Percentiles rank a stretch among this genome's conserved stretches.
Conservation (phyloP, 2,888 invertebrate genomes). For the Melikaiella ostensackeni region DNA sequence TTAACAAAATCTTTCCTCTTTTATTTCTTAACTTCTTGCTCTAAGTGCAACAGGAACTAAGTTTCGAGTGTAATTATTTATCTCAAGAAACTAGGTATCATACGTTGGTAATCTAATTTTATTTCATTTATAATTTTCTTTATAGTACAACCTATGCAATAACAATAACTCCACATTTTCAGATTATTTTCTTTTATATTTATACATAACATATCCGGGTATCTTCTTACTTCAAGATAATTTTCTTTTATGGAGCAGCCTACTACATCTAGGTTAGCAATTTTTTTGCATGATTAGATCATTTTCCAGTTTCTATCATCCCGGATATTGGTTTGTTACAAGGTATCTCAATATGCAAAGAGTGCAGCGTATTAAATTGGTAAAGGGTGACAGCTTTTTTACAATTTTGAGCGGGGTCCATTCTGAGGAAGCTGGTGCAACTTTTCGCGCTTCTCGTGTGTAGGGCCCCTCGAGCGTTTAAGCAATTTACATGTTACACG, state of each 20-base stretch:
- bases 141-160: not conserved
- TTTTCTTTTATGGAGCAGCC: not conserved
- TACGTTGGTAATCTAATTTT: no score
- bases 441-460: conserved; percentile 29
- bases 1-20: not conserved
- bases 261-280: not conserved
- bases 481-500: conserved; percentile 40
- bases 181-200: not conserved
- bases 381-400: not conserved
- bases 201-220: not conserved
- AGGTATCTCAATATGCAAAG: not conserved
- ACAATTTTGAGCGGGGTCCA: not conserved
- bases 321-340: not conserved
- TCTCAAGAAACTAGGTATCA: no score
- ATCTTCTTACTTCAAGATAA: not conserved
- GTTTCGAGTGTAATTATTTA: not conserved
- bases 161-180: not conserved
- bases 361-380: not conserved
- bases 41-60: not conserved
- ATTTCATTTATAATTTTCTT: not conserved
- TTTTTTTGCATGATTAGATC: not conserved
- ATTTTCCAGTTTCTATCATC: not conserved
- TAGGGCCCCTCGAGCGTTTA: conserved; percentile 28
- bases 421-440: conserved; percentile 20
- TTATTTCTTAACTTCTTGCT: not conserved